Percentiles rank a stretch among this genome's conserved stretches.
These are phyloP conservation scores for Drosophila ananassae DNA, from an alignment of 1,140 invertebrate species.

Conservation along the genomic window DNA sequence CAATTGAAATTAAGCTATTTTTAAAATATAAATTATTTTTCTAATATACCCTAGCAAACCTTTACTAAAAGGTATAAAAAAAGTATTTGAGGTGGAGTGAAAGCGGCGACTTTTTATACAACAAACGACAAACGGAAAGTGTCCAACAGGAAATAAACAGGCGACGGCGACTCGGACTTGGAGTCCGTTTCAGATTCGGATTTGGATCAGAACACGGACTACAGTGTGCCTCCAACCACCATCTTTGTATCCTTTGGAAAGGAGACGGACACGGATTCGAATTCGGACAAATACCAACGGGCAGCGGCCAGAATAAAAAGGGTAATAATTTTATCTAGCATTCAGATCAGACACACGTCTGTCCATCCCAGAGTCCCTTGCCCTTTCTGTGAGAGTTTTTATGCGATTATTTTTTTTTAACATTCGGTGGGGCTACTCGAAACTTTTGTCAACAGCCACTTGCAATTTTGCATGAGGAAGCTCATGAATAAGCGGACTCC, in stretches of 20 bases:
- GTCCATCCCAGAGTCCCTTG: conserved; percentile 34
- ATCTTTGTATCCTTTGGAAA: conserved; percentile 13
- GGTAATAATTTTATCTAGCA: conserved; percentile 84
- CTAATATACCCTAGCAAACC: background rate
- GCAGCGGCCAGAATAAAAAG: conserved; percentile 75
- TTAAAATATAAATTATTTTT: background rate
- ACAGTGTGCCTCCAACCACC: conserved; percentile 5
- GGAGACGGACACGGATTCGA: conserved; percentile 45
- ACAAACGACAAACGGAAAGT: conserved; percentile 83
- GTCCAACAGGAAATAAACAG: conserved; percentile 83
- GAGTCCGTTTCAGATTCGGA: conserved; percentile 16
- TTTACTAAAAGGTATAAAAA: conserved; percentile 1
- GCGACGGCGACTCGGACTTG: conserved; percentile 52
- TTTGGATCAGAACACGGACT: conserved; percentile 26
- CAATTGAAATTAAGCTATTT: background rate
- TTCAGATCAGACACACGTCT: conserved; percentile 83
- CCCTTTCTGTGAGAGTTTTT: conserved; percentile 20
- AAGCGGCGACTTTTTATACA: conserved; percentile 72
- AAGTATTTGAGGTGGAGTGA: conserved; percentile 13
- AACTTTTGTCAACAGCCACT: conserved; percentile 69
- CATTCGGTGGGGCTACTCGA: conserved; percentile 49
- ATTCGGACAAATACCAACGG: conserved; percentile 52
- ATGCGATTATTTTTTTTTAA: conserved; percentile 26
- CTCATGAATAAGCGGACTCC: conserved; percentile 58
- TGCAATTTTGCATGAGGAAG: conserved; percentile 67